Conservation (phyloP, 2,113 vertebrate species). For the Sula dactylatra region DNA sequence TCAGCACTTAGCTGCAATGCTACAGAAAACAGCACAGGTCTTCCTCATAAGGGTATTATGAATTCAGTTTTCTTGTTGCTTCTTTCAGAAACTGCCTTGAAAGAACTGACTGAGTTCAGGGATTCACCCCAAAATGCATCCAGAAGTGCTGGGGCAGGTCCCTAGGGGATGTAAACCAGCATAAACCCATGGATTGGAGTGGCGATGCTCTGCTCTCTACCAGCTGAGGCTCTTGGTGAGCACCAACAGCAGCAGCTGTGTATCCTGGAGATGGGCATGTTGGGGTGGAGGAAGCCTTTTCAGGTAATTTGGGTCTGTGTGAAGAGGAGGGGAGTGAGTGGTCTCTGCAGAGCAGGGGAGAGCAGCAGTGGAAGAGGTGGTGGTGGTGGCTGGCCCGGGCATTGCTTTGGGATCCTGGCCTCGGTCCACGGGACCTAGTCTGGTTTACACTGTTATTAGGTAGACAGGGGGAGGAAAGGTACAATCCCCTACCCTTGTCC, state of each 20-base stretch:
- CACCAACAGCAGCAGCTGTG: fast-evolving
- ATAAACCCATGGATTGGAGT: too few species aligned
- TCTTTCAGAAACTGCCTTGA: neutral
- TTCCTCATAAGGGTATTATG: neutral
- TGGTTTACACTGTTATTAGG: neutral
- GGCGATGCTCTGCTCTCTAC: neutral
- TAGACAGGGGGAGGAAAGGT: neutral
- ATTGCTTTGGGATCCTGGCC: neutral
- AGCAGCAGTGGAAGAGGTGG: neutral
- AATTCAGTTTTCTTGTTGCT: neutral
- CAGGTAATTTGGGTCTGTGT: fast-evolving
- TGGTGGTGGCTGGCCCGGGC: fast-evolving
- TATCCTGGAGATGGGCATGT: neutral
- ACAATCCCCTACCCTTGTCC: fast-evolving
- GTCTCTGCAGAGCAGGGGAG: fast-evolving
- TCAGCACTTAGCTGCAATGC: neutral
- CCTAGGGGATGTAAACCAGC: neutral
- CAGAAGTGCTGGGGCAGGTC: neutral
- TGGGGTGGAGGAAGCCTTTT: neutral
- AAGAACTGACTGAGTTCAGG: neutral
- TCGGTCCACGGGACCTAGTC: fast-evolving
- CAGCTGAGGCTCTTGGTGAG: neutral
- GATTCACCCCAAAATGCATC: neutral
- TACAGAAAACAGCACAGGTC: neutral
- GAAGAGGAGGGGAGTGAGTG: fast-evolving